Evolutionary conservation across 1,140 invertebrate genomes (phyloP).

Genomic region (Ceratitis capitata): DNA sequence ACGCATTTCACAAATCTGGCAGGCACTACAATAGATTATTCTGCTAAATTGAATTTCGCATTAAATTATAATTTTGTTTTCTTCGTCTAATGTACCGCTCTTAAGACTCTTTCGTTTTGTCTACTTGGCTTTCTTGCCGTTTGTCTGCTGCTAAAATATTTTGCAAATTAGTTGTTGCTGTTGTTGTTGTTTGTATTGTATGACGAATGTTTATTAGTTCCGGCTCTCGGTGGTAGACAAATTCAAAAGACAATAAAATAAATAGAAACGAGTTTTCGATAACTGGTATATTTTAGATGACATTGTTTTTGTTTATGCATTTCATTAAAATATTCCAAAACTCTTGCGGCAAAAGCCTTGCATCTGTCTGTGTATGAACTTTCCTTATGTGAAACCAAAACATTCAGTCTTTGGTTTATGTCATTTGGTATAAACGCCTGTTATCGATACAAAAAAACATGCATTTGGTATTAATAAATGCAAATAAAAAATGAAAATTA

Average conservation of each 20-base stretch:
- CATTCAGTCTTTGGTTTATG: no score
- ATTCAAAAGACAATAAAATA: background rate
- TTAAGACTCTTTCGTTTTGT: constrained; percentile 16
- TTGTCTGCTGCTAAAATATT: background rate
- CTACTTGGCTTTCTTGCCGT: background rate
- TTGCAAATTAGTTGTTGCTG: background rate
- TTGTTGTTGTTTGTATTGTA: background rate
- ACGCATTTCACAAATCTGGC: background rate
- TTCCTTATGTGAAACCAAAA: no score
- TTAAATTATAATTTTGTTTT: background rate
- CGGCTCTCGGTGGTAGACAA: background rate
- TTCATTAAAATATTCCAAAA: no score
- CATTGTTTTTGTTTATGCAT: no score
- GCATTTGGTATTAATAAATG: no score
- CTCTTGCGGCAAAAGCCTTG: no score
- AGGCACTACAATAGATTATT: background rate
- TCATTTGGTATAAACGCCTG: no score
- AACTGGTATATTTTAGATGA: background rate
- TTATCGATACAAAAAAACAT: no score
- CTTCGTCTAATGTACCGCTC: background rate
- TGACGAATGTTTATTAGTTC: background rate
- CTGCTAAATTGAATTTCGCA: no score
- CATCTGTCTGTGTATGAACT: no score
- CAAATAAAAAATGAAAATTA: no score
- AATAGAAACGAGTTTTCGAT: background rate